Evolutionary conservation across 2,113 vertebrate genomes (phyloP).

Genomic region (Gallinago jamesoni): DNA sequence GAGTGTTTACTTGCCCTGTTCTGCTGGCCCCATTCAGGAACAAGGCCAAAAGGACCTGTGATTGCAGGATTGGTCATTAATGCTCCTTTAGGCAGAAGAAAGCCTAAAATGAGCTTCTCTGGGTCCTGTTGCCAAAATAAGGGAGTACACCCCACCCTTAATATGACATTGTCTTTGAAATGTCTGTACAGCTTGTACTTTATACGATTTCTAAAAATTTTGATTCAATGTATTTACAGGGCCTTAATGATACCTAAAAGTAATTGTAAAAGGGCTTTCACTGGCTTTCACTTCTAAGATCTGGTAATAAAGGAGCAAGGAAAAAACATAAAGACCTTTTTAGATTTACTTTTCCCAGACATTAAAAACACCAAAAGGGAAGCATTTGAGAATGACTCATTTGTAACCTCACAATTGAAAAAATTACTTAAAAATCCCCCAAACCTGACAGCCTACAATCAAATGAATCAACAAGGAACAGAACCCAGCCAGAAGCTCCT

Average conservation of each 20-base stretch:
- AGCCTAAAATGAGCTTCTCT: neutral
- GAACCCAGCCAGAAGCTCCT: conserved; percentile 30
- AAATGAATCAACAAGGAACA: conserved; percentile 46
- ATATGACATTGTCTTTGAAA: neutral
- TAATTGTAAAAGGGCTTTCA: conserved; percentile 7
- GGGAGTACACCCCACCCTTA: neutral
- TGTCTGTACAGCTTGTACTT: neutral
- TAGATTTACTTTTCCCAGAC: conserved; percentile 15
- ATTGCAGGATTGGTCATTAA: neutral
- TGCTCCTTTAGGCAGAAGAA: neutral
- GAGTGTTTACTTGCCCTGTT: neutral
- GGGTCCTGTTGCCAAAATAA: neutral
- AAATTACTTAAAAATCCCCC: conserved; percentile 37
- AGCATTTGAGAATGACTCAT: conserved; percentile 36
- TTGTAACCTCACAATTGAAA: conserved; percentile 42
- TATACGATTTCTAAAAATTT: neutral
- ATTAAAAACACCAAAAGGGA: conserved; percentile 7
- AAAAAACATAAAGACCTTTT: neutral
- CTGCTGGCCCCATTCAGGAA: neutral
- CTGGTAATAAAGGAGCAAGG: neutral
- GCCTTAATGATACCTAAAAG: neutral
- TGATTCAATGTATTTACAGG: neutral
- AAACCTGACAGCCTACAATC: conserved; percentile 55
- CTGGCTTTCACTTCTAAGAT: neutral
- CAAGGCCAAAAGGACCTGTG: neutral